Percentiles rank a stretch among this genome's conserved stretches.
phyloP scores from a whole-genome alignment of 2,888 invertebrate species.

The Bugula neritina region DNA sequence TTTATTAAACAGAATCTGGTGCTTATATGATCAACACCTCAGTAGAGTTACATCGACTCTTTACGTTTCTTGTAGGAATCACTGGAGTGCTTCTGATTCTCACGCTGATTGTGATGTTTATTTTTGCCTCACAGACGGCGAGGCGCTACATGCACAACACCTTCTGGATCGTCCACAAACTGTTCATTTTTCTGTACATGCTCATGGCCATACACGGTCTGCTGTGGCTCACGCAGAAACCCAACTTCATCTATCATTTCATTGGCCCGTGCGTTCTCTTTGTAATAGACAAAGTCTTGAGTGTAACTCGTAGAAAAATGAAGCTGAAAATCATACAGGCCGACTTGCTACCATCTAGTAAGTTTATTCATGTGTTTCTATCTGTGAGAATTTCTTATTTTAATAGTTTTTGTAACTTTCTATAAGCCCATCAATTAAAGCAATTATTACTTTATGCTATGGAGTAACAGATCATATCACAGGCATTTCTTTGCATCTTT shows the following conservation, averaged over 20 bases:
- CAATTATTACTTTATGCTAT: too few relatives aligned
- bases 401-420: too few relatives aligned
- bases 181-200: constrained; percentile 60
- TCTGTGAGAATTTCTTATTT: too few relatives aligned
- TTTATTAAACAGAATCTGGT: too few relatives aligned
- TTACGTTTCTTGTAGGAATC: constrained; percentile 55
- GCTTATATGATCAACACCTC: too few relatives aligned
- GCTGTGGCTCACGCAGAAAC: constrained; percentile 58
- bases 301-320: constrained; percentile 59
- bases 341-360: constrained; percentile 61
- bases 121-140: constrained; percentile 59
- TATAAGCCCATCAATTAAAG: too few relatives aligned
- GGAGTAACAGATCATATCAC: not conserved
- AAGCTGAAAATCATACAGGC: constrained; percentile 60
- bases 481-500: not conserved
- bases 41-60: too few relatives aligned
- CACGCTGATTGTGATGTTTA: constrained; percentile 58
- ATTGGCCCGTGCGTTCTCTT: constrained; percentile 59
- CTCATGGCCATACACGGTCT: constrained; percentile 60
- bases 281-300: constrained; percentile 58
- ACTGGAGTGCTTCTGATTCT: constrained; percentile 60
- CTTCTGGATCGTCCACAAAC: constrained; percentile 62
- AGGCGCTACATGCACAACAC: constrained; percentile 59
- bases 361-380: too few relatives aligned
- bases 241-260: constrained; percentile 60